A percentile compares a stretch with the other conserved stretches of the same genome.
Evolutionary conservation across 2,113 vertebrate genomes (phyloP).

Genomic region (Neogobius melanostomus): DNA sequence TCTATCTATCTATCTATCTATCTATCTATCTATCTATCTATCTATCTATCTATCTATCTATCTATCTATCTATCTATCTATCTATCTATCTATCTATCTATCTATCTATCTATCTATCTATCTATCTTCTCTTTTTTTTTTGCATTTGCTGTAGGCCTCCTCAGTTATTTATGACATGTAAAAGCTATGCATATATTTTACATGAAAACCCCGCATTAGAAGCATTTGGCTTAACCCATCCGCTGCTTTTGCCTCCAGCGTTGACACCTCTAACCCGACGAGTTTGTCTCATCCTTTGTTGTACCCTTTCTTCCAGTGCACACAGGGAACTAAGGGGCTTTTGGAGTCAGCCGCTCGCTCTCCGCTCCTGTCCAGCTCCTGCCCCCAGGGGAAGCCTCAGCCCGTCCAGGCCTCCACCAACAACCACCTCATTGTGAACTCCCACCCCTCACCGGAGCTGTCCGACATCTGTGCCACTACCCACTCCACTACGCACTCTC

Average conservation of each 20-base stretch:
- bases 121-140: too few relatives aligned
- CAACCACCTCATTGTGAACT: slow-evolving; percentile 15
- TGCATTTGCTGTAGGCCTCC: too few relatives aligned
- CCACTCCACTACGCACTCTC: slow-evolving; percentile 1
- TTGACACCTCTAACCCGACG: slow-evolving; percentile 7
- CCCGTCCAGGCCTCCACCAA: slow-evolving; percentile 38
- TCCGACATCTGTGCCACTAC: slow-evolving; percentile 24
- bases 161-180: too few relatives aligned
- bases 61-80: too few relatives aligned
- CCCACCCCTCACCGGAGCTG: slow-evolving; percentile 33
- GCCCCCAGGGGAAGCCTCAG: slow-evolving; percentile 66
- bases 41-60: too few relatives aligned
- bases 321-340: slow-evolving; percentile 67
- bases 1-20: too few relatives aligned
- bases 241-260: background rate
- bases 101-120: too few relatives aligned
- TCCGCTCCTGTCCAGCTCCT: slow-evolving; percentile 56
- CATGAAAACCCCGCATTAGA: slow-evolving; percentile 13
- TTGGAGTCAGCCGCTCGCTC: slow-evolving; percentile 64
- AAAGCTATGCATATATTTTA: slow-evolving; percentile 3
- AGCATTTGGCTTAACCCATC: slow-evolving; percentile 7
- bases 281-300: slow-evolving; percentile 9
- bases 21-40: too few relatives aligned
- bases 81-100: too few relatives aligned
- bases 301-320: slow-evolving; percentile 49